phyloP scores from a whole-genome alignment of 2,888 invertebrate species.

The Ptycholaimellus sp. region DNA sequence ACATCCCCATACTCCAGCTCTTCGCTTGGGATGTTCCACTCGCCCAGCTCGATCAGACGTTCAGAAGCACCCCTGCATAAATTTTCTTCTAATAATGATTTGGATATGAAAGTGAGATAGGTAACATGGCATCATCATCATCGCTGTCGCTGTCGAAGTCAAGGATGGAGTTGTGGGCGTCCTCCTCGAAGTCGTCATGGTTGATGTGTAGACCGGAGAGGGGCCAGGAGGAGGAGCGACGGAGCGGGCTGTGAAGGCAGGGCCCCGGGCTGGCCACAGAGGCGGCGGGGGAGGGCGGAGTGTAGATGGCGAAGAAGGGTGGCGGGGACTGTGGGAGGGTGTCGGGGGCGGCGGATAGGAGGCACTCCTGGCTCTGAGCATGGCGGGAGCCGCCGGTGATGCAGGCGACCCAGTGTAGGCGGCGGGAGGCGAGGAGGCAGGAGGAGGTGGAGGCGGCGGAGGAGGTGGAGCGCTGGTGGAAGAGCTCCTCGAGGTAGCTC shows the following conservation, averaged over 20 bases:
- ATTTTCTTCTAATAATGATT: neutral
- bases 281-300: too few species aligned
- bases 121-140: too few species aligned
- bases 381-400: too few species aligned
- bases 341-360: too few species aligned
- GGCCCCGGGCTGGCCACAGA: too few species aligned
- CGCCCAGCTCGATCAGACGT: slow-evolving; percentile 14
- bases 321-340: too few species aligned
- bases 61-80: neutral
- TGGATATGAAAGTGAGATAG: too few species aligned
- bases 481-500: slow-evolving; percentile 3
- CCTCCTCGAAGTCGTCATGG: slow-evolving; percentile 1
- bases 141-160: too few species aligned
- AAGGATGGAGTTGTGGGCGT: too few species aligned
- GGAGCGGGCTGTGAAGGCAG: too few species aligned
- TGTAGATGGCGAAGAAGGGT: too few species aligned
- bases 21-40: slow-evolving; percentile 26
- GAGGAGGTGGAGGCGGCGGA: neutral
- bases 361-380: too few species aligned
- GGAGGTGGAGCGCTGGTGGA: neutral
- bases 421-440: neutral
- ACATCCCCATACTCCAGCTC: slow-evolving; percentile 25
- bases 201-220: slow-evolving; percentile 8
- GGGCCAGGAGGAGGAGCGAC: slow-evolving; percentile 8
- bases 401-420: neutral